Conservation (phyloP, 2,888 invertebrate genomes). For the Scaptodrosophila latifasciaeformis region DNA sequence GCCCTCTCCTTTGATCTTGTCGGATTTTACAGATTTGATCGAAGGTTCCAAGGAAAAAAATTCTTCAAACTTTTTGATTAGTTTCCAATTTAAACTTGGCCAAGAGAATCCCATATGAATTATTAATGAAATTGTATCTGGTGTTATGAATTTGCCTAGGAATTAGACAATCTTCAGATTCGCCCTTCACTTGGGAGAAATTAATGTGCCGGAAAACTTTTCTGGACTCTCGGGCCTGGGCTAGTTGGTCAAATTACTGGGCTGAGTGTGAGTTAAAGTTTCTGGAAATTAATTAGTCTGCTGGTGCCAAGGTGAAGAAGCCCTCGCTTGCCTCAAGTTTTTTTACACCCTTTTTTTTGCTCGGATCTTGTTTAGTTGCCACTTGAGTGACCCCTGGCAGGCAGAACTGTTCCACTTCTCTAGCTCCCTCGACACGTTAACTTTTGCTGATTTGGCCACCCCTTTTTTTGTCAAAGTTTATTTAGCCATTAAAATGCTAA, state of each 20-base stretch:
- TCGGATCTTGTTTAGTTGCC: constrained; percentile 19
- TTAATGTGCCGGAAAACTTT: constrained; percentile 44
- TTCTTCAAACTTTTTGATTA: too few relatives aligned
- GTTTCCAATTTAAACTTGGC: too few relatives aligned
- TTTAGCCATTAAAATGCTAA: constrained; percentile 35
- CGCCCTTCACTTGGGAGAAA: constrained; percentile 27
- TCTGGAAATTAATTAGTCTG: constrained; percentile 54
- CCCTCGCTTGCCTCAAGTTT: constrained; percentile 10
- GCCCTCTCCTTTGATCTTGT: too few relatives aligned
- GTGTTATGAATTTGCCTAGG: too few relatives aligned
- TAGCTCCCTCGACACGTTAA: too few relatives aligned
- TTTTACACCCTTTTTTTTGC: constrained; percentile 4
- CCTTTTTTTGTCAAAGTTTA: constrained; percentile 27
- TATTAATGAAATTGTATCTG: too few relatives aligned
- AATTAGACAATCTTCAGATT: too few relatives aligned
- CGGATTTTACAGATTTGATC: too few relatives aligned
- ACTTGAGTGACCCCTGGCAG: constrained; percentile 24
- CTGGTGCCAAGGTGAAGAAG: constrained; percentile 19
- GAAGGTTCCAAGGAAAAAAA: too few relatives aligned
- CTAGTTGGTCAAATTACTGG: constrained; percentile 13
- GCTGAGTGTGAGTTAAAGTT: too few relatives aligned
- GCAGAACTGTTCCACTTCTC: neutral
- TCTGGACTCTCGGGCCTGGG: constrained; percentile 11
- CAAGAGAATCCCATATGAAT: too few relatives aligned
- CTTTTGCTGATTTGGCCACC: too few relatives aligned